phyloP scores from a whole-genome alignment of 2,113 vertebrate species.

The Pholis gunnellus region DNA sequence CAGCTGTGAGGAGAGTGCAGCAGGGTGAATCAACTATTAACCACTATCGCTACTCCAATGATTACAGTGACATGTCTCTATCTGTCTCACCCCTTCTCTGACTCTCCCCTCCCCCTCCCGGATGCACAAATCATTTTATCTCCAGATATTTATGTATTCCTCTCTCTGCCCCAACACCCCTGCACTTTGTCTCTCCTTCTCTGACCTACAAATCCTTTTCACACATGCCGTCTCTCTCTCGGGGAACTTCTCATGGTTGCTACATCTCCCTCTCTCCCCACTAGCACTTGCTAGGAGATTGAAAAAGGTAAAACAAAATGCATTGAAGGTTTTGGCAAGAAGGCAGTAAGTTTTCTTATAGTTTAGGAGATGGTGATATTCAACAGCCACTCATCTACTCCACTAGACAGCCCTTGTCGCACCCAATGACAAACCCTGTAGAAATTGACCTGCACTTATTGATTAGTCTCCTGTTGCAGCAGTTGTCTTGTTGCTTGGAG shows the following conservation, averaged over 20 bases:
- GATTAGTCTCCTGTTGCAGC: constrained; percentile 56
- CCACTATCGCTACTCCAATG: constrained; percentile 64
- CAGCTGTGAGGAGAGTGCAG: constrained; percentile 54
- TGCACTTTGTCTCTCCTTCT: background rate
- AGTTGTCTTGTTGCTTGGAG: constrained; percentile 42
- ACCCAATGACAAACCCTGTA: constrained; percentile 29
- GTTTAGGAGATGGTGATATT: constrained; percentile 46
- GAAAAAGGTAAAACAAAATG: background rate
- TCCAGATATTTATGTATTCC: constrained; percentile 42
- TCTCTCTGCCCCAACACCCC: constrained; percentile 19
- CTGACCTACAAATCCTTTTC: constrained; percentile 59
- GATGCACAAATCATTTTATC: constrained; percentile 47
- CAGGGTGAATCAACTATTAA: constrained; percentile 71
- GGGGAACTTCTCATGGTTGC: constrained; percentile 18
- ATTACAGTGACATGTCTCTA: constrained; percentile 62
- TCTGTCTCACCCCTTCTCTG: constrained; percentile 46
- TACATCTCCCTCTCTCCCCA: constrained; percentile 2
- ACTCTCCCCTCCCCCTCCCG: constrained; percentile 13
- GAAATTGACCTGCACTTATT: constrained; percentile 61
- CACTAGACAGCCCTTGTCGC: constrained; percentile 18
- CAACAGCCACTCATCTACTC: constrained; percentile 28
- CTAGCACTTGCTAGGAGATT: background rate
- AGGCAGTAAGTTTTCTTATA: constrained; percentile 35
- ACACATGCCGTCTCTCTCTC: constrained; percentile 17
- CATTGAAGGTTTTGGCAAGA: constrained; percentile 24